phyloP scores from a whole-genome alignment of 2,888 invertebrate genomes.

The Flexamia atlantica region DNA sequence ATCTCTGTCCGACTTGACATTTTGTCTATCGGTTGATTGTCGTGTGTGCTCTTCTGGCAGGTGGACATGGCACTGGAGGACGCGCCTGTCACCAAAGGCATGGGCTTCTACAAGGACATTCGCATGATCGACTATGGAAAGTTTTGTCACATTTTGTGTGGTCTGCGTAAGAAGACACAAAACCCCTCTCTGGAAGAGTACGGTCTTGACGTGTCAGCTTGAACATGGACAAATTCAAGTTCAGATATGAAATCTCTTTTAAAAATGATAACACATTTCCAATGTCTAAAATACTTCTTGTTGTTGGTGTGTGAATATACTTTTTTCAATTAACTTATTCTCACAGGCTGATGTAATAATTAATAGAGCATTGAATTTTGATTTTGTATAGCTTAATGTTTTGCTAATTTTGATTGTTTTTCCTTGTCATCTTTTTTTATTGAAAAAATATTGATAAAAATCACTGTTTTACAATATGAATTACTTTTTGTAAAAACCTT shows the following conservation, averaged over 20 bases:
- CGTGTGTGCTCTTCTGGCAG: conserved; percentile 60
- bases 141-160: conserved; percentile 80
- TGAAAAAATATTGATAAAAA: too few species aligned
- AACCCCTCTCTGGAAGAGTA: conserved; percentile 49
- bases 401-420: too few species aligned
- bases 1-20: neutral
- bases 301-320: neutral
- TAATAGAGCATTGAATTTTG: too few species aligned
- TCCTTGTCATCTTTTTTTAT: too few species aligned
- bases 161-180: conserved; percentile 74
- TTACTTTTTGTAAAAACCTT: too few species aligned
- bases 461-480: too few species aligned
- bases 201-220: conserved; percentile 42
- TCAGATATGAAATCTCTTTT: neutral
- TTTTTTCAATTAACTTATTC: too few species aligned
- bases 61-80: conserved; percentile 79
- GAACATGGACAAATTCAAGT: neutral
- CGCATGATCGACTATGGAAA: conserved; percentile 81
- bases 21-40: neutral
- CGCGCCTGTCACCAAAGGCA: conserved; percentile 78
- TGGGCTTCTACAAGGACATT: conserved; percentile 73
- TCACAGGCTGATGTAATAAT: too few species aligned
- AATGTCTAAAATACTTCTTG: neutral
- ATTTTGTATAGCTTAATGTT: too few species aligned
- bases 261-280: too few species aligned